Base-by-base conservation (phyloP, 2,888 invertebrate genomes). In the Meiosimyza decipiens region DNA sequence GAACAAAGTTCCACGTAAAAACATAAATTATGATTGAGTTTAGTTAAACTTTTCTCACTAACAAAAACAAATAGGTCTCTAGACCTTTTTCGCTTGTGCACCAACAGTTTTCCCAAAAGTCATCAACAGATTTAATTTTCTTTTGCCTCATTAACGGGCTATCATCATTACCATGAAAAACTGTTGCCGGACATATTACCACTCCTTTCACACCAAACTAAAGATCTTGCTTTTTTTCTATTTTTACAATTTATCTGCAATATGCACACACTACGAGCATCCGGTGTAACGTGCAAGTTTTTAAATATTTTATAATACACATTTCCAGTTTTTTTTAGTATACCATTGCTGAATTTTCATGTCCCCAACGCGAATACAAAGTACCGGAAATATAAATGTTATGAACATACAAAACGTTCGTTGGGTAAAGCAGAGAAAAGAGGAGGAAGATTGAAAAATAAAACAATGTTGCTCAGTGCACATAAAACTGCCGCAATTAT, bases 401-500 rank as follows among this genome's bases (percentile, higher is more conserved):
- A 40, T 40, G 2, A 40, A 40, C 40, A 40, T 9, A 40, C 40
- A 40, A 40, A 40, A 40, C 40, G 40, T 40, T 40, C 1, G 9
- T 15, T 28, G 12, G 3, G 0, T 16, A 47, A 6, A 18, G 22
- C 18, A 60, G 50, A 18, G 50, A n/a, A 50, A 11, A 22, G 22
- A 33, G 16, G 1, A 18, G 1, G 3, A 60, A 60, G n/a, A n/a
- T n/a, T 28, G 50, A 40, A 47, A 49, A 59, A 40, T n/a, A 69
- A 55, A 69, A 69, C n/a, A 40, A 18, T 51, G 51, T 12, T 55
- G n/a, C 50, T 40, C 22, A 71, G 57, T 64, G 79, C 77, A 80
- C 81, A 82, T 70, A 79, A 80, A 82, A 80, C 80, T 76, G 77
- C 82, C 83, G 77, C 82, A 82, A 82, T 83, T 82, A 83, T 83